Evolutionary conservation across 2,797 vertebrate species (phyloP).

Genomic region (Antennarius maculatus): DNA sequence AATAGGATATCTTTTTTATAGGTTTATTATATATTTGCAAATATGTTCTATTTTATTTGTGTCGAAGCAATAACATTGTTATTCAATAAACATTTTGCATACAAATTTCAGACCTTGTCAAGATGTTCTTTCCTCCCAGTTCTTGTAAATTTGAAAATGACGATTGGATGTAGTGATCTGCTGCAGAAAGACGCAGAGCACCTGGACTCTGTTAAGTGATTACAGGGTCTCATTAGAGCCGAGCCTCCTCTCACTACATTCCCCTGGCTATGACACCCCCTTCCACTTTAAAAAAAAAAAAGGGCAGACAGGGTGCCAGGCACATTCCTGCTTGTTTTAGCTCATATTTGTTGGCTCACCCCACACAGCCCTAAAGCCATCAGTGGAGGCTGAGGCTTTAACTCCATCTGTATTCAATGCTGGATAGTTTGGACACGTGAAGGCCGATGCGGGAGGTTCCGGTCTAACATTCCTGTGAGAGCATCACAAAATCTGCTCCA

Average conservation of each 20-base stretch:
- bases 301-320: conserved; percentile 67
- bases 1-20: conserved; percentile 75
- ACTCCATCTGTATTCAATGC: conserved; percentile 74
- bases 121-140: conserved; percentile 53
- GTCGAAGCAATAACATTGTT: conserved; percentile 74
- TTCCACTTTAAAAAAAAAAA: conserved; percentile 22
- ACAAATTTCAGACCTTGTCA: conserved; percentile 63
- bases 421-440: conserved; percentile 57
- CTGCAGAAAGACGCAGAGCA: conserved; percentile 57
- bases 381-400: conserved; percentile 55
- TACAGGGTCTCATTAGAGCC: conserved; percentile 71
- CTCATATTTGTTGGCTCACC: conserved; percentile 68
- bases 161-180: conserved; percentile 51
- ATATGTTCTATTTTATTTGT: conserved; percentile 83
- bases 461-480: conserved; percentile 65
- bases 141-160: conserved; percentile 52
- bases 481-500: conserved; percentile 55
- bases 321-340: conserved; percentile 74
- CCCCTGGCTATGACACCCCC: conserved; percentile 57
- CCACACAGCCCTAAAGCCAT: conserved; percentile 58
- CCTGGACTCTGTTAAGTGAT: conserved; percentile 76
- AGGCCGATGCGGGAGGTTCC: conserved; percentile 50
- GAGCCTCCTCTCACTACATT: conserved; percentile 59
- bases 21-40: conserved; percentile 82
- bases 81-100: conserved; percentile 84